These are phyloP conservation scores for Megamerina dolium DNA, from an alignment of 2,888 invertebrate genomes.

Conservation along the genomic window DNA sequence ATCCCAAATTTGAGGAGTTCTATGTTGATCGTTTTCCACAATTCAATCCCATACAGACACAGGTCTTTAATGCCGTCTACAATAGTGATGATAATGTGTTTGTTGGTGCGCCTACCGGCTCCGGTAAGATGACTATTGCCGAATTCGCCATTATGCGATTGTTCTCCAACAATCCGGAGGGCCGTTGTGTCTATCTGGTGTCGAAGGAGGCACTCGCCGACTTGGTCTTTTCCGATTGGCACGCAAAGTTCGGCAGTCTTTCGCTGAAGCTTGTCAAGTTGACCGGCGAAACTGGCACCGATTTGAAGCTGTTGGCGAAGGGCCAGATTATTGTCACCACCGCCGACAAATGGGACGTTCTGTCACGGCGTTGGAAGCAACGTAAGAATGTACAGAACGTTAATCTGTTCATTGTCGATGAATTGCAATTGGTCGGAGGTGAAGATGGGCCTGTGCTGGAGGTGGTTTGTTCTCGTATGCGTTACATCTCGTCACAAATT, in stretches of 20 bases:
- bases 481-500: slow-evolving; percentile 94
- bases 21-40: slow-evolving; percentile 83
- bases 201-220: slow-evolving; percentile 90
- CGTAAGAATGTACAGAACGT: slow-evolving; percentile 97
- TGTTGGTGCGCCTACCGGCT: slow-evolving; percentile 87
- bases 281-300: slow-evolving; percentile 96
- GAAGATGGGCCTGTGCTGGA: slow-evolving; percentile 92
- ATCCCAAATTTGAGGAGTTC: slow-evolving; percentile 76
- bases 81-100: slow-evolving; percentile 98
- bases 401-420: slow-evolving; percentile 93
- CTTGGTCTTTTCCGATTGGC: slow-evolving; percentile 85
- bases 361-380: slow-evolving; percentile 98
- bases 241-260: slow-evolving; percentile 75
- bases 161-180: slow-evolving; percentile 66
- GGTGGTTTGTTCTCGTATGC: slow-evolving; percentile 82
- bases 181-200: slow-evolving; percentile 87
- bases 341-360: slow-evolving; percentile 97
- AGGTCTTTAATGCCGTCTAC: slow-evolving; percentile 97
- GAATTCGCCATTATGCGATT: slow-evolving; percentile 92
- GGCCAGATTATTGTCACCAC: slow-evolving; percentile 96
- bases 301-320: slow-evolving; percentile 85
- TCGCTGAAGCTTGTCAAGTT: slow-evolving; percentile 80
- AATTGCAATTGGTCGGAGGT: slow-evolving; percentile 84
- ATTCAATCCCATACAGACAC: slow-evolving; percentile 98
- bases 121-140: slow-evolving; percentile 89